Conservation (phyloP, 1,140 invertebrate genomes). For the Hirudo medicinalis region DNA sequence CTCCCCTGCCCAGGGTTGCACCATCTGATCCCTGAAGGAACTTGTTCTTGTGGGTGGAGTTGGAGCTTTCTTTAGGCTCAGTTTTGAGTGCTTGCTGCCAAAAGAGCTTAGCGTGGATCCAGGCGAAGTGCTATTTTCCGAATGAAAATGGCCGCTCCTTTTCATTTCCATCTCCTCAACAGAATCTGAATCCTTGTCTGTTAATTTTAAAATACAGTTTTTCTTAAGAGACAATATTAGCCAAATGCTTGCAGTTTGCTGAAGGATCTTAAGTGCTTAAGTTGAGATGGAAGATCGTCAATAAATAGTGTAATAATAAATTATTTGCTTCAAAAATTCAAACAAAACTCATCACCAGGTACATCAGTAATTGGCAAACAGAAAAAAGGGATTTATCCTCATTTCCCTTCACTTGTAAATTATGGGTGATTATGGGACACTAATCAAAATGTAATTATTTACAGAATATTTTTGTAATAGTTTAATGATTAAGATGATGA, state of each 20-base stretch:
- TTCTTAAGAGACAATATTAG: no score
- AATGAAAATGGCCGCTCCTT: not conserved
- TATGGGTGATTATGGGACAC: no score
- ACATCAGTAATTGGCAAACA: no score
- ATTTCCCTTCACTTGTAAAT: no score
- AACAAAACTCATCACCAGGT: no score
- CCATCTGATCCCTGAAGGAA: conserved; percentile 43
- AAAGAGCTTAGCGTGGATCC: conserved; percentile 11
- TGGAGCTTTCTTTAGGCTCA: conserved; percentile 79
- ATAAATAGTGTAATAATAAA: no score
- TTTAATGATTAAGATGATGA: not conserved
- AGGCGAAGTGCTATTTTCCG: not conserved
- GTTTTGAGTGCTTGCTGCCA: not conserved
- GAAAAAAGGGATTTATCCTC: no score
- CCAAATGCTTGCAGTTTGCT: not conserved
- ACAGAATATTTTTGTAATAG: not conserved
- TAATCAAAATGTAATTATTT: no score
- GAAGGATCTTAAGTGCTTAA: not conserved
- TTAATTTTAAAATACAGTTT: not conserved
- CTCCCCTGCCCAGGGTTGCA: not conserved
- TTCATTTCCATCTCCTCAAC: conserved; percentile 3
- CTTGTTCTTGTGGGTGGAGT: conserved; percentile 83
- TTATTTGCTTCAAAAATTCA: no score
- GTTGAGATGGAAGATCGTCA: no score
- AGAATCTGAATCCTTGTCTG: conserved; percentile 4